Conservation (phyloP, 2,888 invertebrate species). For the Camptogramma bilineatum region DNA sequence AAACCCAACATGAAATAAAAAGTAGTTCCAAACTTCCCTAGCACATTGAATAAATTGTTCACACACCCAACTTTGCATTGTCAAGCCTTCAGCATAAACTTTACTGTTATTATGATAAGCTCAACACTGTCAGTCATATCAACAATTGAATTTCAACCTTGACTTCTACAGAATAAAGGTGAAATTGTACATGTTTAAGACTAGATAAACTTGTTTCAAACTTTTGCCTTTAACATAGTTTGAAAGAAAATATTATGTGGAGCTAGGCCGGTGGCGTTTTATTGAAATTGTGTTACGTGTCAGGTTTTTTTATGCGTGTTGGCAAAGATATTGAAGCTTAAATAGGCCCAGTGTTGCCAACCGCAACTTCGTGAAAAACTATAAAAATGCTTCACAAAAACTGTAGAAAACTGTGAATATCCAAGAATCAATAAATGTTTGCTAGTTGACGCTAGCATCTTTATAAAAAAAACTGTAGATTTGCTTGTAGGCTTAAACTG, state of each 20-base stretch:
- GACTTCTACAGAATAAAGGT: constrained; percentile 3
- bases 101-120: constrained; percentile 19
- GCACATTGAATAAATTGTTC: constrained; percentile 31
- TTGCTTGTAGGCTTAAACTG: too few species aligned
- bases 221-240: constrained; percentile 31
- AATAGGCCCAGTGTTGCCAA: neutral
- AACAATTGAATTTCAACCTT: constrained; percentile 17
- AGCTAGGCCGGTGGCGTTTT: constrained; percentile 21
- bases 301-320: neutral
- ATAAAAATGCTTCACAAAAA: too few species aligned
- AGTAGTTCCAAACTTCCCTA: constrained; percentile 12
- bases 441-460: too few species aligned
- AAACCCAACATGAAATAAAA: constrained; percentile 6
- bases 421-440: too few species aligned
- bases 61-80: constrained; percentile 24
- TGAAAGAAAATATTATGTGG: constrained; percentile 28
- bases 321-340: neutral
- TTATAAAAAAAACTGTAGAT: too few species aligned
- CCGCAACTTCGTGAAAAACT: too few species aligned
- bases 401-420: too few species aligned
- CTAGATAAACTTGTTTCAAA: constrained; percentile 33
- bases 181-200: constrained; percentile 24
- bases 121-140: neutral
- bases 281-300: constrained; percentile 21
- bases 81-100: constrained; percentile 20